Conservation (phyloP, 2,888 invertebrate species). For the Drosophila ezoana region DNA sequence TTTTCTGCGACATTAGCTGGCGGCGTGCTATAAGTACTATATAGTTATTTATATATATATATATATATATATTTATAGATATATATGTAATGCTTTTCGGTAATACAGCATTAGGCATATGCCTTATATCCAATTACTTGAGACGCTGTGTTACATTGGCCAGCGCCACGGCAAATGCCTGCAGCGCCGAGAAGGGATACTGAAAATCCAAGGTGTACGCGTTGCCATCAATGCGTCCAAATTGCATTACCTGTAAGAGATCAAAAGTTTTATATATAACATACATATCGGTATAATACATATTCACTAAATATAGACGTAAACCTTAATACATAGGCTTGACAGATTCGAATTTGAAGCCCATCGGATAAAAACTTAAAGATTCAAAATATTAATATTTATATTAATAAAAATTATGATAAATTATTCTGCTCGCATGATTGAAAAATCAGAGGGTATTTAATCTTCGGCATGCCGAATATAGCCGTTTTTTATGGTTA, state of each 20-base stretch:
- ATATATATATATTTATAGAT: conserved; percentile 35
- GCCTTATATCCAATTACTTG: conserved; percentile 75
- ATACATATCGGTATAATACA: no score
- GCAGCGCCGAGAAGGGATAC: conserved; percentile 98
- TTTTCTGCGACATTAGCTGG: conserved; percentile 50
- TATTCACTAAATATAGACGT: no score
- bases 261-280: not conserved
- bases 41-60: conserved; percentile 23
- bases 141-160: conserved; percentile 85
- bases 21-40: conserved; percentile 29
- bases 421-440: no score
- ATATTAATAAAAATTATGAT: no score
- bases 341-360: no score
- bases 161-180: conserved; percentile 99
- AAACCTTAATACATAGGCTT: no score
- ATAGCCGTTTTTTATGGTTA: no score
- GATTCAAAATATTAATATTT: no score
- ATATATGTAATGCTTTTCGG: conserved; percentile 32
- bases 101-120: conserved; percentile 30
- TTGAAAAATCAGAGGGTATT: no score
- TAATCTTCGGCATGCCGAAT: no score
- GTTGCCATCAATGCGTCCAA: conserved; percentile 99
- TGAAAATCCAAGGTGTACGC: conserved; percentile 99
- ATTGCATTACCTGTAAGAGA: conserved; percentile 96
- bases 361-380: no score